Percentiles rank a stretch among this genome's conserved stretches.
These are phyloP conservation scores for Caenorhabditis sp. DNA, from an alignment of 2,888 invertebrate species.

Conservation along the genomic window DNA sequence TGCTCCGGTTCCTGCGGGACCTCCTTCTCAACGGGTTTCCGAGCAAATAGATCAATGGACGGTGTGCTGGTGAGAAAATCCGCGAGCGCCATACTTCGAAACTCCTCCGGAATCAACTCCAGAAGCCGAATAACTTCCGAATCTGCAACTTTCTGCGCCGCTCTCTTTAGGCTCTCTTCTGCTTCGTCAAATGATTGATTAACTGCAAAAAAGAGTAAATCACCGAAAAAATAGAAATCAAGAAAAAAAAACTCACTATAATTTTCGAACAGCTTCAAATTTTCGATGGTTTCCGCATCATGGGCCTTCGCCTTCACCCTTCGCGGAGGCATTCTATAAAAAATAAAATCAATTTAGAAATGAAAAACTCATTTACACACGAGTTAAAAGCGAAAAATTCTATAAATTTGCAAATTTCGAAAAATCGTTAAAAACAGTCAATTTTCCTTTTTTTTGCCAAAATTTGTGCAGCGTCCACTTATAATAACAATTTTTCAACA, in stretches of 20 bases:
- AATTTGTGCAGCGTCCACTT: no score
- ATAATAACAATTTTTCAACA: not conserved
- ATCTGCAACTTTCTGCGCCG: slow-evolving; percentile 1
- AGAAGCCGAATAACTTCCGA: slow-evolving; percentile 4
- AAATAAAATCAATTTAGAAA: no score
- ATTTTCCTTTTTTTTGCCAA: no score
- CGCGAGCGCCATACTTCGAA: slow-evolving; percentile 5
- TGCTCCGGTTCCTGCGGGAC: no score
- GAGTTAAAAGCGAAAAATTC: not conserved
- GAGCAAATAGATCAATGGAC: slow-evolving; percentile 12
- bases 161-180: no score
- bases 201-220: no score
- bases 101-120: slow-evolving; percentile 14
- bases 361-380: no score
- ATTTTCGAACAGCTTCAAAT: not conserved
- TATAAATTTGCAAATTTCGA: no score
- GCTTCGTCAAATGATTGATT: no score
- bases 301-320: slow-evolving; percentile 13
- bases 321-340: slow-evolving; percentile 44
- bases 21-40: no score
- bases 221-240: no score
- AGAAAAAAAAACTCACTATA: slow-evolving; percentile 19
- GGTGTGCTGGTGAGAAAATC: slow-evolving; percentile 22
- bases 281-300: slow-evolving; percentile 13
- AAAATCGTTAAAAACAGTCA: no score